These are phyloP conservation scores for Zaprionus camerounensis DNA, from an alignment of 1,140 invertebrate genomes.

Conservation along the genomic window DNA sequence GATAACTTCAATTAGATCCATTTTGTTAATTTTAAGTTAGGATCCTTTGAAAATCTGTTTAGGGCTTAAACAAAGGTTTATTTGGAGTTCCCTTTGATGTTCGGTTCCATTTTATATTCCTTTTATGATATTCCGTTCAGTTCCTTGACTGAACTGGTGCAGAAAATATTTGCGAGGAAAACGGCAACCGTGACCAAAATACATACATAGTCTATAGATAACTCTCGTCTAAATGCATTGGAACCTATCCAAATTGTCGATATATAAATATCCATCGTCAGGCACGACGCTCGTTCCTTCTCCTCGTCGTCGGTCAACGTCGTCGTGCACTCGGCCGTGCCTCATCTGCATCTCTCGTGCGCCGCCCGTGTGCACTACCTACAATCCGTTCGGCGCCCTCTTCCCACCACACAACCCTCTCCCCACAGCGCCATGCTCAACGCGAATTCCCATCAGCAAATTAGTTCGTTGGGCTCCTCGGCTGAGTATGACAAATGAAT, in stretches of 20 bases:
- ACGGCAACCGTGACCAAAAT: constrained; percentile 81
- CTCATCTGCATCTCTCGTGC: constrained; percentile 49
- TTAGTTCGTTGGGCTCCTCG: constrained; percentile 12
- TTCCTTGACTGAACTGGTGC: constrained; percentile 56
- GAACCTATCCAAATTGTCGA: constrained; percentile 80
- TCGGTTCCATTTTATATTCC: background rate
- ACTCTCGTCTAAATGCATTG: constrained; percentile 81
- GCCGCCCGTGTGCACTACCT: constrained; percentile 26
- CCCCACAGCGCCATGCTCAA: background rate
- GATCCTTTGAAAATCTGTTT: too few relatives aligned
- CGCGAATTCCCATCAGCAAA: constrained; percentile 15
- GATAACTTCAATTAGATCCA: background rate
- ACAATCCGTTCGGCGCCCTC: background rate
- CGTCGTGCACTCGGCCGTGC: constrained; percentile 32
- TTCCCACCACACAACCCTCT: background rate
- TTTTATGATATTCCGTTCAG: background rate
- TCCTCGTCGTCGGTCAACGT: constrained; percentile 25
- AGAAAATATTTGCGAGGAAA: constrained; percentile 71
- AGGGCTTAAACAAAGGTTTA: background rate
- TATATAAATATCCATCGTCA: constrained; percentile 82
- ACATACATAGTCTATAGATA: constrained; percentile 79
- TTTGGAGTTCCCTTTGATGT: constrained; percentile 3
- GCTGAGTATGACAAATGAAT: constrained; percentile 73
- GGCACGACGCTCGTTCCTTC: constrained; percentile 32
- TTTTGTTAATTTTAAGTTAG: constrained; percentile 9